Conservation (phyloP, 2,888 invertebrate species). For the Drosophila fungiperda region DNA sequence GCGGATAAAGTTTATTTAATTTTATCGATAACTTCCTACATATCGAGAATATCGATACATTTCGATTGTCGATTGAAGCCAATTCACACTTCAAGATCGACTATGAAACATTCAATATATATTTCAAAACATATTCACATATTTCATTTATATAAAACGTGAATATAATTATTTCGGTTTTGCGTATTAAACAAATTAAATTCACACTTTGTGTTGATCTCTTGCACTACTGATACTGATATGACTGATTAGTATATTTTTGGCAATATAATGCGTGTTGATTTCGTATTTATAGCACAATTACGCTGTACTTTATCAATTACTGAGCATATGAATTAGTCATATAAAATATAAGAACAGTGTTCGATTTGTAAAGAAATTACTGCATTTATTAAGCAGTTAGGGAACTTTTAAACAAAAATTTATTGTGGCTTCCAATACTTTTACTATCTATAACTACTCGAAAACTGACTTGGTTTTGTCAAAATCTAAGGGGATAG, state of each 20-base stretch:
- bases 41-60: not conserved
- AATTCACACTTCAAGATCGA: not conserved
- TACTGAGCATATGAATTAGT: conserved; percentile 41
- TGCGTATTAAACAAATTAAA: conserved; percentile 65
- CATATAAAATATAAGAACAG: not conserved
- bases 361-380: conserved; percentile 5
- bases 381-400: not conserved
- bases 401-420: not conserved
- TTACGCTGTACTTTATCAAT: conserved; percentile 38
- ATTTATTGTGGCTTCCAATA: not conserved
- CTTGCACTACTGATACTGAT: conserved; percentile 52
- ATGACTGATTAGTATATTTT: conserved; percentile 35
- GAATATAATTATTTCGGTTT: conserved; percentile 28
- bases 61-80: not conserved
- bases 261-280: conserved; percentile 4
- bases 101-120: not conserved
- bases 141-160: not conserved
- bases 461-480: not conserved
- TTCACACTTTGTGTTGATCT: conserved; percentile 57
- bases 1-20: accelerated
- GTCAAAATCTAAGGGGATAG: not conserved
- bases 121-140: not conserved
- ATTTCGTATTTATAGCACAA: not conserved
- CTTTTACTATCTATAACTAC: not conserved
- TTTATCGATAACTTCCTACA: not conserved